Conservation (phyloP, 2,113 vertebrate genomes). For the Vidua macroura region DNA sequence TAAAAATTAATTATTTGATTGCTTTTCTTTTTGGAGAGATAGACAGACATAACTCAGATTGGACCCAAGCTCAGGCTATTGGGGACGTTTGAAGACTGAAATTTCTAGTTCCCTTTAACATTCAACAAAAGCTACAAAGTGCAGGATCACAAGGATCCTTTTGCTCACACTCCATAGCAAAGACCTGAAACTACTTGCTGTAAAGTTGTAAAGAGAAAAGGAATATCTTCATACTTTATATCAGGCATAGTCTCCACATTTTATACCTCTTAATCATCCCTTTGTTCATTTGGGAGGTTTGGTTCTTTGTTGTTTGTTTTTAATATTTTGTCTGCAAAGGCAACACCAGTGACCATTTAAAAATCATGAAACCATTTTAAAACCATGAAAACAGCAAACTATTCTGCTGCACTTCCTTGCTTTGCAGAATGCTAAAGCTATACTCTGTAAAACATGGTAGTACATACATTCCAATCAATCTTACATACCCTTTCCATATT, state of each 20-base stretch:
- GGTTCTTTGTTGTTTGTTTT: not conserved
- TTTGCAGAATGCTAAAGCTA: not conserved
- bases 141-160: not conserved
- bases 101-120: not conserved
- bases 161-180: not conserved
- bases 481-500: not conserved
- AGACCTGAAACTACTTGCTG: not conserved
- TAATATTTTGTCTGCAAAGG: not conserved
- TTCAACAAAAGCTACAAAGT: not conserved
- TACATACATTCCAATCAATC: not conserved
- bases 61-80: not conserved
- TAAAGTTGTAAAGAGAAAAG: not conserved
- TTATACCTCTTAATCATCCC: not conserved
- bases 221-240: not conserved
- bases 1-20: not conserved
- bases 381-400: not conserved
- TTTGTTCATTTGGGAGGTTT: not conserved
- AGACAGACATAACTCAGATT: not conserved
- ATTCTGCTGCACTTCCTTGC: not conserved
- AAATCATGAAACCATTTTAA: not conserved
- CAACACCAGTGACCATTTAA: not conserved
- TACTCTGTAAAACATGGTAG: not conserved
- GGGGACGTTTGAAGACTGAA: not conserved
- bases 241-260: not conserved
- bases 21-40: not conserved